phyloP scores from a whole-genome alignment of 1,140 invertebrate species.

The Trichonephila clavipes region DNA sequence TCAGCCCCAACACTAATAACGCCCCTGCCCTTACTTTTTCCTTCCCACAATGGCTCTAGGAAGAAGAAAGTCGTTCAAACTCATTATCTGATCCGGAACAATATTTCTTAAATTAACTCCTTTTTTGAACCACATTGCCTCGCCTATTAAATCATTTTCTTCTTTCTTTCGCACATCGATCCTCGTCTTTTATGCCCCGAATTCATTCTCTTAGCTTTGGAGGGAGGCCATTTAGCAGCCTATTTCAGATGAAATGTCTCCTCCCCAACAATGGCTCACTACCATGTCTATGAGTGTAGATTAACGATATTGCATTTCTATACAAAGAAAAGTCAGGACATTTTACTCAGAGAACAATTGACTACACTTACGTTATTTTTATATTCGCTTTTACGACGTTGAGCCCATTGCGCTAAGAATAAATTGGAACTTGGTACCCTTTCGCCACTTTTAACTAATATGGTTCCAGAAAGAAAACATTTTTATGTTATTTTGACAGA shows the following conservation, averaged over 20 bases:
- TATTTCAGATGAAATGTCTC: constrained; percentile 9
- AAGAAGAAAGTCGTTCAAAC: constrained; percentile 30
- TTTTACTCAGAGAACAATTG: constrained; percentile 22
- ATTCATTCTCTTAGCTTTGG: constrained; percentile 1
- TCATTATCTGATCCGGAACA: constrained; percentile 72
- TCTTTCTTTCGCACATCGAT: constrained; percentile 32
- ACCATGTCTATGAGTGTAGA: background rate
- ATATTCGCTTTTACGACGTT: constrained; percentile 12
- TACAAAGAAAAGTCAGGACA: background rate
- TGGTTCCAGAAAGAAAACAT: background rate
- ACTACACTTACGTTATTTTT: background rate
- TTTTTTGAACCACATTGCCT: constrained; percentile 42
- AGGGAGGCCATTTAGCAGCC: constrained; percentile 31
- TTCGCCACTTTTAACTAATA: background rate
- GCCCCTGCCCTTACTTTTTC: constrained; percentile 27
- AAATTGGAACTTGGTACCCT: background rate
- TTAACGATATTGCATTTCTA: constrained; percentile 29
- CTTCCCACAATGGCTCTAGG: constrained; percentile 48
- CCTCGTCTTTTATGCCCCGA: constrained; percentile 21
- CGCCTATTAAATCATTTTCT: constrained; percentile 51
- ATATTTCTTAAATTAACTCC: constrained; percentile 71
- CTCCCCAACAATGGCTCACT: background rate
- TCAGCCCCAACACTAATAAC: constrained; percentile 60
- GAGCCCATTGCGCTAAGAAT: background rate
- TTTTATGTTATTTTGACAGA: background rate